Percentiles rank a stretch among this genome's conserved stretches.
Conservation (phyloP, 2,888 invertebrate species). For the Amblyjoppa proteus region DNA sequence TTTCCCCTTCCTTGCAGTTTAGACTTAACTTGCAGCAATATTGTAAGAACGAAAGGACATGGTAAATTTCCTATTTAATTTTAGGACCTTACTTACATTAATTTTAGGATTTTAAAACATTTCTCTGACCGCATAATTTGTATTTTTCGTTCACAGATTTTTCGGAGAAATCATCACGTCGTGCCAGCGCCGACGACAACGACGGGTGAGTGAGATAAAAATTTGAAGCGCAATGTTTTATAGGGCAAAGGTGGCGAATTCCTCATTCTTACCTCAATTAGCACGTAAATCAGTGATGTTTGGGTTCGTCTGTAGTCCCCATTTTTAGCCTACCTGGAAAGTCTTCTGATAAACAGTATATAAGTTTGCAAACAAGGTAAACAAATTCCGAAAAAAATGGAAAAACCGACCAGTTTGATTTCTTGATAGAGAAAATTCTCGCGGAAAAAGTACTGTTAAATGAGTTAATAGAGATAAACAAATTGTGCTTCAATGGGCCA, state of each 20-base stretch:
- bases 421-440: background rate
- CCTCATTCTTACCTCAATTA: background rate
- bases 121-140: slow-evolving; percentile 14
- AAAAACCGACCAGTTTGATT: background rate
- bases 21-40: background rate
- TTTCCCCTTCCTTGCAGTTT: background rate
- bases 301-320: background rate
- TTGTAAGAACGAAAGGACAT: background rate
- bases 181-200: slow-evolving; percentile 5
- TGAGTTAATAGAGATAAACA: background rate
- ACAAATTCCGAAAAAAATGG: background rate
- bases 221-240: background rate
- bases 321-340: background rate
- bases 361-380: background rate
- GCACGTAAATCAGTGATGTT: background rate
- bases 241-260: no score
- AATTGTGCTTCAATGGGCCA: no score
- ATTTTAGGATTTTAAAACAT: background rate
- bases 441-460: background rate
- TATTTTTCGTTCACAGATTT: slow-evolving; percentile 51
- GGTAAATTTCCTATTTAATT: background rate
- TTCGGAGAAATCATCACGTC: slow-evolving; percentile 28
- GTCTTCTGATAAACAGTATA: background rate
- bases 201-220: slow-evolving; percentile 51
- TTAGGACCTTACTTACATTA: background rate